These are phyloP conservation scores for Gonatopus flavifemur DNA, from an alignment of 1,140 invertebrate species.

Conservation along the genomic window DNA sequence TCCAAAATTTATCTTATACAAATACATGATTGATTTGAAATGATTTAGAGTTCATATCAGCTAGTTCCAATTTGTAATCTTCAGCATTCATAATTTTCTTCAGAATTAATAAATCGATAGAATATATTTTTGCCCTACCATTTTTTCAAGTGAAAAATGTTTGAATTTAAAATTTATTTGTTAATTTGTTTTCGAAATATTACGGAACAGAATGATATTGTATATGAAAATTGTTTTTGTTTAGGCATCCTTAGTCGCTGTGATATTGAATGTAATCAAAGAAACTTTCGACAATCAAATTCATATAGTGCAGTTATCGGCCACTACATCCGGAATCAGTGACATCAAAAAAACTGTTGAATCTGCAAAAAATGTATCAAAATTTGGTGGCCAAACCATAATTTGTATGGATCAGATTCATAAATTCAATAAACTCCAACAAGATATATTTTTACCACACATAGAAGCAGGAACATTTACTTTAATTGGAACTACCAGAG, in stretches of 20 bases:
- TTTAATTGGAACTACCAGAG: slow-evolving; percentile 80
- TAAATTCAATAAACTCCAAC: slow-evolving; percentile 79
- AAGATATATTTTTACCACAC: slow-evolving; percentile 75
- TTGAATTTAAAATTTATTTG: no score
- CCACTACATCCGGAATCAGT: slow-evolving; percentile 70
- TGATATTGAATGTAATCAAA: slow-evolving; percentile 69
- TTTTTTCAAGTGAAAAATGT: no score
- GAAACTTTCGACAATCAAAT: slow-evolving; percentile 51
- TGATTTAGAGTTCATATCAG: no score
- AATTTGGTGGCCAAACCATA: slow-evolving; percentile 69
- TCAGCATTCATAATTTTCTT: no score
- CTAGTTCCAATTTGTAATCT: no score
- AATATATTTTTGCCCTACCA: no score
- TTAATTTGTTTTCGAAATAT: no score
- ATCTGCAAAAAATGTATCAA: slow-evolving; percentile 68
- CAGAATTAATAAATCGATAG: no score
- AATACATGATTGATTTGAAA: no score
- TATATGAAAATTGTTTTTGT: no score
- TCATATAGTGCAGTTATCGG: slow-evolving; percentile 72
- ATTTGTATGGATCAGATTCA: slow-evolving; percentile 89
- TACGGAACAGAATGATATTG: no score
- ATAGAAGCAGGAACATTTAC: slow-evolving; percentile 78
- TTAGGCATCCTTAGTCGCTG: slow-evolving; percentile 73
- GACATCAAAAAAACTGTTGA: slow-evolving; percentile 74
- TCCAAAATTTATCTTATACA: background rate